Conservation (phyloP, 2,113 vertebrate genomes). For the Oxyura jamaicensis region DNA sequence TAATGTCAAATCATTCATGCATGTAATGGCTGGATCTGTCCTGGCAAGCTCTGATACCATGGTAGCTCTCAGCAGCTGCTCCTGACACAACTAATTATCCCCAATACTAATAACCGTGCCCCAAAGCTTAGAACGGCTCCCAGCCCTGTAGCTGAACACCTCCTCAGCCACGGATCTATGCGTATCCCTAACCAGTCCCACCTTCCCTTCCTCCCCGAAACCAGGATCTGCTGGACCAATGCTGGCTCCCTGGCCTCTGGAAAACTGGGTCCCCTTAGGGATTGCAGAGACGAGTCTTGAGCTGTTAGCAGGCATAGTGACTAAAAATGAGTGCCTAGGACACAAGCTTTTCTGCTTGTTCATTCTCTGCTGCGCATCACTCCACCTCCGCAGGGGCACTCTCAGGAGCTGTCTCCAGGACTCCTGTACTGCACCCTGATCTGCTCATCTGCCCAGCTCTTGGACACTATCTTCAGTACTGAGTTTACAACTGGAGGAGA, state of each 20-base stretch:
- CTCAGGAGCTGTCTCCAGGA: neutral
- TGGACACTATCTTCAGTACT: neutral
- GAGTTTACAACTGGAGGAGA: neutral
- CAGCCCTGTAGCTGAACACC: neutral
- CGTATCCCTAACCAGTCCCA: neutral
- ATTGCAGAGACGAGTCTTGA: neutral
- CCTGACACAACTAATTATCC: slow-evolving; percentile 42
- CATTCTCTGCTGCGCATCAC: neutral
- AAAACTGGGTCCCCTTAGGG: neutral
- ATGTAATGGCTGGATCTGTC: neutral
- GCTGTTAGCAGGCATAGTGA: neutral
- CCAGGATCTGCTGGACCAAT: neutral
- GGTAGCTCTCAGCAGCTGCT: slow-evolving; percentile 53
- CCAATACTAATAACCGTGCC: neutral
- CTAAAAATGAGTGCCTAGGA: neutral
- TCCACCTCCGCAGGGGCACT: neutral
- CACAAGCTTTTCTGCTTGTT: neutral
- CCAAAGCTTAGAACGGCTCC: neutral
- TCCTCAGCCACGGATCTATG: neutral
- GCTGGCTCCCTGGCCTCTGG: neutral
- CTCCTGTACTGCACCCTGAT: neutral
- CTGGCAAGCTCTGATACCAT: neutral
- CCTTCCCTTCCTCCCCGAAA: neutral
- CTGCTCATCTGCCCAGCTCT: accelerated
- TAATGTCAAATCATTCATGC: neutral